Percentiles rank a stretch among this genome's conserved stretches.
Evolutionary conservation across 2,888 invertebrate genomes (phyloP).

Genomic region (Pyrrhosoma nymphula): DNA sequence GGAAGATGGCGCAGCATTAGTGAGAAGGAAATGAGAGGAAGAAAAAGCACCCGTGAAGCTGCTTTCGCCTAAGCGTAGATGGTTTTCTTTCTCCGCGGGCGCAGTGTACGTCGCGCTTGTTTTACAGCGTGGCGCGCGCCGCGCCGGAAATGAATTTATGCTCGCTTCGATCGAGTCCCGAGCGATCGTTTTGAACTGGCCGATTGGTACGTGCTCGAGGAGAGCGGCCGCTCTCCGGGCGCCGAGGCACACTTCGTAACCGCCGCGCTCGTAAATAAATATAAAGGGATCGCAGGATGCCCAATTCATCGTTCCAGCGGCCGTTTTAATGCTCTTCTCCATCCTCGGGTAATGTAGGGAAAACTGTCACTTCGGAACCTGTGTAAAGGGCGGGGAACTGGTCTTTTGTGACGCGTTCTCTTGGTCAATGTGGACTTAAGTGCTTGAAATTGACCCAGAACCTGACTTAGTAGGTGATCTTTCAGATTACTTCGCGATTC

Average conservation of each 20-base stretch:
- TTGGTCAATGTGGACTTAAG: not conserved
- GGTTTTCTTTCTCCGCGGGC: not conserved
- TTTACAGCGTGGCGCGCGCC: not conserved
- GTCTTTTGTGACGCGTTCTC: not conserved
- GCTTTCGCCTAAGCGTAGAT: not conserved
- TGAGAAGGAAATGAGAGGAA: too few species aligned
- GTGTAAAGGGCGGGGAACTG: not conserved
- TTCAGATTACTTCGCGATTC: not conserved
- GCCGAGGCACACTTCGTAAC: not conserved
- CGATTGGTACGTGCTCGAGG: not conserved
- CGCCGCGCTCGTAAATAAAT: not conserved
- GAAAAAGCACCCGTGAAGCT: too few species aligned
- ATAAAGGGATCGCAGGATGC: not conserved
- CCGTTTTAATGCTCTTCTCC: not conserved
- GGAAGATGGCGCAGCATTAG: too few species aligned
- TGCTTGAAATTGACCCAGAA: conserved; percentile 21
- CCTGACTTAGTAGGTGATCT: not conserved
- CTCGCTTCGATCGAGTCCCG: not conserved
- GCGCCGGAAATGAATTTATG: not conserved
- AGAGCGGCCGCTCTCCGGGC: not conserved
- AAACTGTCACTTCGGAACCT: not conserved
- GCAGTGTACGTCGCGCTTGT: not conserved
- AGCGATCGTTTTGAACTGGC: not conserved
- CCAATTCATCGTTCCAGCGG: not conserved
- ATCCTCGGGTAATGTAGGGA: not conserved